Evolutionary conservation across 2,113 vertebrate species (phyloP).

Genomic region (Micromys minutus): DNA sequence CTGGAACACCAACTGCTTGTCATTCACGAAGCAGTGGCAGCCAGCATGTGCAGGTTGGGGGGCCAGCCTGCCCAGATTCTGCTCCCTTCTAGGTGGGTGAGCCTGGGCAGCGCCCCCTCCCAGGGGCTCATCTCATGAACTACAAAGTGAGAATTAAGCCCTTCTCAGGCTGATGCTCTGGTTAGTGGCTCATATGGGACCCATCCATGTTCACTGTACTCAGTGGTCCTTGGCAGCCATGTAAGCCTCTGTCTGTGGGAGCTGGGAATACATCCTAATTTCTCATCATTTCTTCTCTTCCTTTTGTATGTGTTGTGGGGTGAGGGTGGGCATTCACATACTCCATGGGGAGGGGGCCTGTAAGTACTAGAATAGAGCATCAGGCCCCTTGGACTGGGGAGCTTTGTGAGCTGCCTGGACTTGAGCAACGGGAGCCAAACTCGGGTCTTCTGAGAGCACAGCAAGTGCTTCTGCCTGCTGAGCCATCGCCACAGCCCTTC

Average conservation of each 20-base stretch:
- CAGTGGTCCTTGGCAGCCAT: neutral
- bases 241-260: neutral
- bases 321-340: neutral
- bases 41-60: rapidly evolving
- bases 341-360: no score
- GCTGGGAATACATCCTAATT: neutral
- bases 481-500: neutral
- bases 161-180: neutral
- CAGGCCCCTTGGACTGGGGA: neutral
- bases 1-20: neutral
- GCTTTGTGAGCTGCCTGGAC: no score
- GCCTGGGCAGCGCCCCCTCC: neutral
- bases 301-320: neutral
- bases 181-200: neutral
- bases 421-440: neutral
- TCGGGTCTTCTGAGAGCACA: neutral
- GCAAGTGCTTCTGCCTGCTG: neutral
- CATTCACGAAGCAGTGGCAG: neutral
- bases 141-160: neutral
- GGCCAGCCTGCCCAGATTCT: neutral
- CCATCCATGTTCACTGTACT: neutral
- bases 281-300: no score
- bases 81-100: neutral
- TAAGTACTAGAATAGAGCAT: neutral
- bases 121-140: neutral